These are phyloP conservation scores for Athalia circularis DNA, from an alignment of 2,888 invertebrate genomes.

Conservation along the genomic window DNA sequence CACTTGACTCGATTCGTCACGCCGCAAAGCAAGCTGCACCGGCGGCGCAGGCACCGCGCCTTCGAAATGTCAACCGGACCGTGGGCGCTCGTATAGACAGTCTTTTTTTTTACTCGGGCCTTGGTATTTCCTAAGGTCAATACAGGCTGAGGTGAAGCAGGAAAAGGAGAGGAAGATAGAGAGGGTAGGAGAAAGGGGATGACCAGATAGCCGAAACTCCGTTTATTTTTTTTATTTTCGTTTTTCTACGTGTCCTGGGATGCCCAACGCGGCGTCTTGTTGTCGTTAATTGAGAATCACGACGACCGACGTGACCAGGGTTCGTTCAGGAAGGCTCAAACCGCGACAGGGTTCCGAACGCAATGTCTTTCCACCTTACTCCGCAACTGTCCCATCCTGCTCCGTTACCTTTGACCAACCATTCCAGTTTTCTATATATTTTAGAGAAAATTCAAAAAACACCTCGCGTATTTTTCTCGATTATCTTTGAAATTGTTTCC, in stretches of 20 bases:
- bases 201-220: constrained; percentile 50
- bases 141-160: constrained; percentile 50
- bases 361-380: constrained; percentile 48
- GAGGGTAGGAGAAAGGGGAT: constrained; percentile 42
- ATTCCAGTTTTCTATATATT: constrained; percentile 33
- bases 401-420: constrained; percentile 45
- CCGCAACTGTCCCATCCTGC: constrained; percentile 45
- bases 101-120: constrained; percentile 50
- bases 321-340: constrained; percentile 43
- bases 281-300: constrained; percentile 66
- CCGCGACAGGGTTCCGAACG: constrained; percentile 56
- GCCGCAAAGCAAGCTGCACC: constrained; percentile 39
- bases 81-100: constrained; percentile 23
- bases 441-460: constrained; percentile 1
- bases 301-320: constrained; percentile 63
- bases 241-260: constrained; percentile 51
- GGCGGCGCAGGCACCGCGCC: constrained; percentile 14
- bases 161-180: constrained; percentile 51
- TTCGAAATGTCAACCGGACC: constrained; percentile 40
- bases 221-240: constrained; percentile 60
- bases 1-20: constrained; percentile 42
- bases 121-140: constrained; percentile 54
- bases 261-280: constrained; percentile 49
- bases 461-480: background rate
- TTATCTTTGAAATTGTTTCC: background rate